A percentile compares a stretch with the other conserved stretches of the same genome.
Evolutionary conservation across 1,140 invertebrate species (phyloP).

Genomic region (Macrocentrus cingulum): DNA sequence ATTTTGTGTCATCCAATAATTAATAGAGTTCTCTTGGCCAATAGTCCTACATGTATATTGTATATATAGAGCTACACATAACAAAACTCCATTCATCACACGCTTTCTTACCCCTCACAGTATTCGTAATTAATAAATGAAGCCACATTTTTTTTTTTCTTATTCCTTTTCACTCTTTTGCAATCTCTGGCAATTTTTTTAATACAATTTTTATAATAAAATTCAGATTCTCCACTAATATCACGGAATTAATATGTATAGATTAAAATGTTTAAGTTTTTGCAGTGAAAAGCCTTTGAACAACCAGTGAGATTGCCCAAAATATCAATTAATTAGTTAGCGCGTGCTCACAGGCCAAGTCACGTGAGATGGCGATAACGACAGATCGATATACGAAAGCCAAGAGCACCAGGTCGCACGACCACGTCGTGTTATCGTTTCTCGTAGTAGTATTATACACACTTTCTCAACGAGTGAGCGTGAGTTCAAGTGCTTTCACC

Average conservation of each 20-base stretch:
- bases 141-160: constrained; percentile 36
- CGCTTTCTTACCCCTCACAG: constrained; percentile 58
- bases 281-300: no score
- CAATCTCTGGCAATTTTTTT: not conserved
- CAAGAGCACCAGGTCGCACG: constrained; percentile 28
- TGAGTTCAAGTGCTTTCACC: not conserved
- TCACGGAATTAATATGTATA: no score
- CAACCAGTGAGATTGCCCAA: constrained; percentile 20
- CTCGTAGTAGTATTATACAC: constrained; percentile 12
- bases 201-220: not conserved
- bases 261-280: no score
- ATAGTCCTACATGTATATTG: no score
- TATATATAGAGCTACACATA: constrained; percentile 23
- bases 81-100: constrained; percentile 52
- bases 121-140: constrained; percentile 57
- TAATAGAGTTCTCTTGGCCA: constrained; percentile 56
- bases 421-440: constrained; percentile 21
- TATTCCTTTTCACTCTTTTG: not conserved
- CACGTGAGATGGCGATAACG: constrained; percentile 29
- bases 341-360: constrained; percentile 16
- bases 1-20: constrained; percentile 60
- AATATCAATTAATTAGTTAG: constrained; percentile 27
- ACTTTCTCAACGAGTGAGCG: not conserved
- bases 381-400: constrained; percentile 28
- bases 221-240: no score